These are phyloP conservation scores for Volucella inflata DNA, from an alignment of 2,888 invertebrate genomes.

Conservation along the genomic window DNA sequence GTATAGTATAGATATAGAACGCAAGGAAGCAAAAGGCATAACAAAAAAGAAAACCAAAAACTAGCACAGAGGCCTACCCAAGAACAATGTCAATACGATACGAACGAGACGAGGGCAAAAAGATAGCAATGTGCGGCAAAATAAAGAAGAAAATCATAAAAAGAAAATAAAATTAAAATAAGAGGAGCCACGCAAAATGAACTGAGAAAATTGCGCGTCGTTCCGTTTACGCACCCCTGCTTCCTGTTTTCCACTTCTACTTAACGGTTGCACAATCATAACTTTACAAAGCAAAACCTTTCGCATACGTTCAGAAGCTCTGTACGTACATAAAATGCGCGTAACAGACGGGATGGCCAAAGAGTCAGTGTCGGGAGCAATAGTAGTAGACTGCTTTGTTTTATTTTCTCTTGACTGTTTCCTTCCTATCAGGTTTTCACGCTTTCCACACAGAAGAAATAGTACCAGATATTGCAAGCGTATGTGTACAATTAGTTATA, in stretches of 20 bases:
- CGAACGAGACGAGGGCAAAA: conserved; percentile 2
- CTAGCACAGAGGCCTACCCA: conserved; percentile 10
- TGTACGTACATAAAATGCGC: conserved; percentile 1
- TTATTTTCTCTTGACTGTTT: conserved; percentile 56
- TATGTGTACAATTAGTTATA: background rate
- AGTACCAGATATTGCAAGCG: background rate
- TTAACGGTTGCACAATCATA: background rate
- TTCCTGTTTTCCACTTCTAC: background rate
- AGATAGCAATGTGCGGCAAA: conserved; percentile 42
- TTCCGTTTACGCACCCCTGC: conserved; percentile 24
- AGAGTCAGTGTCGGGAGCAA: background rate
- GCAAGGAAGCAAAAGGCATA: background rate
- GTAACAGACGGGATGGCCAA: conserved; percentile 6
- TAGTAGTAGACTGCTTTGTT: conserved; percentile 6
- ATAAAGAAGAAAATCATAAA: conserved; percentile 55
- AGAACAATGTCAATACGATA: conserved; percentile 53
- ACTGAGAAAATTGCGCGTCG: conserved; percentile 61
- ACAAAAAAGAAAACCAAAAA: background rate
- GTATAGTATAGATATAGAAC: background rate
- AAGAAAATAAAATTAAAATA: conserved; percentile 60
- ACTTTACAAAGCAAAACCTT: conserved; percentile 9
- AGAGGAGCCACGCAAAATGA: conserved; percentile 64
- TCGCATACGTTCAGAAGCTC: conserved; percentile 42
- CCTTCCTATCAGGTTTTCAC: conserved; percentile 62
- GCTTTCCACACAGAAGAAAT: conserved; percentile 39